These are phyloP conservation scores for Trachurus trachurus DNA, from an alignment of 2,797 vertebrate species.

Conservation along the genomic window DNA sequence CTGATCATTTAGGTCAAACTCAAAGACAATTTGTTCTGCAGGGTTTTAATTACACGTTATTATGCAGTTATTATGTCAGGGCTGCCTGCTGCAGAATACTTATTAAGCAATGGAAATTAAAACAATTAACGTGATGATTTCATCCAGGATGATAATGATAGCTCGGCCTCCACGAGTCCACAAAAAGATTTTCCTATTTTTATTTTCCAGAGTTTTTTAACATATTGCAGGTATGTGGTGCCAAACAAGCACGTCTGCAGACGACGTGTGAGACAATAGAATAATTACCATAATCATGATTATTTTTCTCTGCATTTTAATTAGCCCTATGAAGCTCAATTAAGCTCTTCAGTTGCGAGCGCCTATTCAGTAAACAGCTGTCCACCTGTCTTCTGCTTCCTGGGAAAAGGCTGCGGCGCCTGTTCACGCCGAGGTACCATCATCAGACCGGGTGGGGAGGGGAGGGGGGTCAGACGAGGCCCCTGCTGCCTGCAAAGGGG, in stretches of 20 bases:
- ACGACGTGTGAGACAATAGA: conserved; percentile 71
- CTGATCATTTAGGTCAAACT: conserved; percentile 17
- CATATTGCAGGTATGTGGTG: conserved; percentile 59
- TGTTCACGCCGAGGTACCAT: conserved; percentile 81
- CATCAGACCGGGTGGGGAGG: conserved; percentile 37
- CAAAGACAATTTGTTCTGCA: conserved; percentile 22
- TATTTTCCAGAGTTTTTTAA: conserved; percentile 21
- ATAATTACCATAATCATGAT: conserved; percentile 81
- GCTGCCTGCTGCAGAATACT: not conserved
- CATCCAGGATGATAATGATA: conserved; percentile 6
- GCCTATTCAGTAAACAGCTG: conserved; percentile 84
- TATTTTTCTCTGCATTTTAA: conserved; percentile 80
- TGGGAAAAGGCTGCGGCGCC: conserved; percentile 81
- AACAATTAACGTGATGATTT: conserved; percentile 31
- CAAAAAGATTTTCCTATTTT: conserved; percentile 23
- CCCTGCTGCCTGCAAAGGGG: conserved; percentile 62
- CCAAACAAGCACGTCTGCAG: conserved; percentile 53
- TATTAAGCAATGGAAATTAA: conserved; percentile 30
- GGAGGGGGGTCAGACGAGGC: conserved; percentile 54
- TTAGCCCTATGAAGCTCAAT: conserved; percentile 83
- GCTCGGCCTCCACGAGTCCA: not conserved
- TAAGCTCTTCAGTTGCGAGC: conserved; percentile 80
- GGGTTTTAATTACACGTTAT: conserved; percentile 36
- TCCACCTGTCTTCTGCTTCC: conserved; percentile 81
- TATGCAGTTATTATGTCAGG: conserved; percentile 19